Base-by-base conservation (phyloP, 2,113 vertebrate genomes). In the Eulemur macaco region DNA sequence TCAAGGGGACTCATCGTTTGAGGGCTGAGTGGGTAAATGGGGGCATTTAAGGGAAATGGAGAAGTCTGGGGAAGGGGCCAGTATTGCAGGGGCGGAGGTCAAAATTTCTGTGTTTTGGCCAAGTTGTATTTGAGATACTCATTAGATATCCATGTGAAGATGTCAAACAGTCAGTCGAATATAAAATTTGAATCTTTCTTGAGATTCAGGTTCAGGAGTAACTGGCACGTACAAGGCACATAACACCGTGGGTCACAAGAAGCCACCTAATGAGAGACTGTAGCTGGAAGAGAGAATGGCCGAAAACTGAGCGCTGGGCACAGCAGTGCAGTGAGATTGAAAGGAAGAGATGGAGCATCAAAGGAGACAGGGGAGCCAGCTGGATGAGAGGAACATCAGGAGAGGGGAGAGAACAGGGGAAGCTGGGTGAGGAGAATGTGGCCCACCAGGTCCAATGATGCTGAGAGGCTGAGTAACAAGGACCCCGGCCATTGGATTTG, bases 131-230 rank as follows among this genome's bases (percentile, higher is more conserved):
- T 64, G 45, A 86, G 27, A 56, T 60, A 86, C 14, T 11, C 63
- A 31, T 50, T 52, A 45, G 20, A 85, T 21, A 50, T 25, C 17
- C 87, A 81, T 12, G 5, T 69, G 42, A 77, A 77, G 60, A 90
- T 68, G 45, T 82, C 45, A 52, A 74, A n/a, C 15, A 63, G 25
- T 31, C 63, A n/a, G 8, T 39, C n/a, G 20, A 58, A 54, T 54
- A 31, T 45, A 96, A 80, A 85, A 91, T 80, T 52, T 9, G 9
- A 91, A 88, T 80, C 39, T 66, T 37, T 39, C 29, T 58, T 45
- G 39, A 73, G 47, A 91, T 39, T 81, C 95, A 84, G 76, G 90
- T 37, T 69, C 52, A 66, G 56, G 39, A 68, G 25, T 66, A 64
- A 80, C 56, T 87, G 25, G 45, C 47, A 91, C 5, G 23, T n/a